Evolutionary conservation across 23 tunicate genomes (phyloP).

Genomic region (Styela clava): DNA sequence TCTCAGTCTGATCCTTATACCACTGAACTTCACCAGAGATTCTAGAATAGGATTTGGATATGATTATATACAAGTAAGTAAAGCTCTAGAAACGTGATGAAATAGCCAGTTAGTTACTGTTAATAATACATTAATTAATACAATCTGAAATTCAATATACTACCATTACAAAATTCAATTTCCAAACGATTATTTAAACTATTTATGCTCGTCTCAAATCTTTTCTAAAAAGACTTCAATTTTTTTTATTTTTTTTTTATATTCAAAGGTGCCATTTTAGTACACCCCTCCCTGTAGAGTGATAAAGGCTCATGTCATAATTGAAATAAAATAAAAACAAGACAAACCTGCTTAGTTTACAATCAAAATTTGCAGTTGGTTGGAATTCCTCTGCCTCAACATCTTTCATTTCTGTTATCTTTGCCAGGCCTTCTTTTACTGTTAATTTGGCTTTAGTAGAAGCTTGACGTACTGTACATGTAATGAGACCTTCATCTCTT

Average conservation of each 20-base stretch:
- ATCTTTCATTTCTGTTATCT: slow-evolving; percentile 56
- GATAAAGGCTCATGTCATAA: too few species aligned
- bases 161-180: too few species aligned
- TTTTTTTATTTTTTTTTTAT: too few species aligned
- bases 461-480: slow-evolving; percentile 47
- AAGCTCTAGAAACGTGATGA: not conserved
- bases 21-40: slow-evolving; percentile 67
- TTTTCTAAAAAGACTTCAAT: too few species aligned
- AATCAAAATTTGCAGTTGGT: slow-evolving; percentile 57
- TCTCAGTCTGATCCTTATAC: slow-evolving; percentile 65
- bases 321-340: too few species aligned
- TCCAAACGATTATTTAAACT: too few species aligned
- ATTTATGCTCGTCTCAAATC: too few species aligned
- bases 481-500: slow-evolving; percentile 70
- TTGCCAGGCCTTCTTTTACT: slow-evolving; percentile 70
- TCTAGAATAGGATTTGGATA: slow-evolving; percentile 26
- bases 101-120: not conserved
- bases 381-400: slow-evolving; percentile 60
- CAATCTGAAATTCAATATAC: too few species aligned
- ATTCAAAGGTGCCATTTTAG: too few species aligned
- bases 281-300: too few species aligned
- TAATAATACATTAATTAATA: not conserved
- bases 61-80: not conserved
- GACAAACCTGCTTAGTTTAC: slow-evolving; percentile 43
- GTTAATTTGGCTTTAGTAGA: slow-evolving; percentile 42